These are phyloP conservation scores for Cataglyphis albicans DNA, from an alignment of 2,888 invertebrate species.

Conservation along the genomic window DNA sequence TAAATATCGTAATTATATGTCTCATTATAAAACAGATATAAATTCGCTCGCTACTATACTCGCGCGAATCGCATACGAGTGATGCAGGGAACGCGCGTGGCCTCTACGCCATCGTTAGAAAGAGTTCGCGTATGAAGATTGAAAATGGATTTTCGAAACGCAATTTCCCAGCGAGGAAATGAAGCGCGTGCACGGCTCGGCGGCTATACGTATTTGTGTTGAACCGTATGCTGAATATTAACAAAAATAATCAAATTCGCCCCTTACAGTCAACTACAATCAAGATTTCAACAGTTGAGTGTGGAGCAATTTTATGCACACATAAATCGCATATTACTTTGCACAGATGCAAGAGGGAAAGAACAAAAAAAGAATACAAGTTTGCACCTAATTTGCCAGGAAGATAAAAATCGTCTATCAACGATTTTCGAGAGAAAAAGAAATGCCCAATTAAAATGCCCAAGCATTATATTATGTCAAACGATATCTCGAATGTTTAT, in stretches of 20 bases:
- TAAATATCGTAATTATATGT: neutral
- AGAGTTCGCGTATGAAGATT: constrained; percentile 70
- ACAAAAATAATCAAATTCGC: constrained; percentile 70
- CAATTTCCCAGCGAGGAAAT: constrained; percentile 79
- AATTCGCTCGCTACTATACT: constrained; percentile 52
- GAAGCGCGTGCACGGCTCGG: constrained; percentile 72
- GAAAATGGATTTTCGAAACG: constrained; percentile 79
- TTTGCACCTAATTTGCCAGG: neutral
- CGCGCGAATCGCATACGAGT: constrained; percentile 51
- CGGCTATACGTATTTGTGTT: constrained; percentile 61
- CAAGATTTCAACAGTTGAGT: neutral
- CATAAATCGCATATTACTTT: constrained; percentile 19
- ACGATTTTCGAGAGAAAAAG: neutral
- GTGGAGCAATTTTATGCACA: constrained; percentile 11
- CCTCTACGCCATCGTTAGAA: constrained; percentile 56
- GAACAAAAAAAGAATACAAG: neutral
- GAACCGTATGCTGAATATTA: constrained; percentile 72
- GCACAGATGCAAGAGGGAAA: neutral
- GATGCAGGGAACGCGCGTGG: constrained; percentile 18
- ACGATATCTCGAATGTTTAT: neutral
- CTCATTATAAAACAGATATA: constrained; percentile 29
- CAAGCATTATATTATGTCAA: neutral
- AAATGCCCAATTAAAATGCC: neutral
- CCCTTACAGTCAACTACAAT: constrained; percentile 12
- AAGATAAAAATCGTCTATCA: neutral